Percentiles rank a stretch among this genome's conserved stretches.
Evolutionary conservation across 2,888 invertebrate species (phyloP).

Genomic region (Agonopterix subpropinquella): DNA sequence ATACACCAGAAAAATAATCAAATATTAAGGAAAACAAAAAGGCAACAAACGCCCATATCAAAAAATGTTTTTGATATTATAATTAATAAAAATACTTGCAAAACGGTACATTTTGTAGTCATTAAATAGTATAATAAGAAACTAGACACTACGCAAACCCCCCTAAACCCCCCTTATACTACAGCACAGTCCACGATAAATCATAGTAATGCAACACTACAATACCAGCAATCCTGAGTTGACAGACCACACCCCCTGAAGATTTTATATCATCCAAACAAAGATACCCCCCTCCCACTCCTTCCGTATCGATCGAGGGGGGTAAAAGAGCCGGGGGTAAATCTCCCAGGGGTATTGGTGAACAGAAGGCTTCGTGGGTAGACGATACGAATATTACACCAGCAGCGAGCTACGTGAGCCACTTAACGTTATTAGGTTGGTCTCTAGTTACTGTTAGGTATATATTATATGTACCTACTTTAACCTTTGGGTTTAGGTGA

Average conservation of each 20-base stretch:
- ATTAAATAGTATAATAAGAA: too few relatives aligned
- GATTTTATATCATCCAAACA: constrained; percentile 69
- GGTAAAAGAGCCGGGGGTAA: background rate
- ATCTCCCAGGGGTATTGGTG: constrained; percentile 17
- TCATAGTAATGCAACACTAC: constrained; percentile 36
- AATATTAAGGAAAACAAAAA: too few relatives aligned
- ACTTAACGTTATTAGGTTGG: constrained; percentile 15
- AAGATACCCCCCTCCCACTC: constrained; percentile 36
- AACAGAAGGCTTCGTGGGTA: constrained; percentile 34
- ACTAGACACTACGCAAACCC: too few relatives aligned
- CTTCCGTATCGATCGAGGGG: constrained; percentile 32
- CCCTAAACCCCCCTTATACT: background rate
- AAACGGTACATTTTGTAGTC: too few relatives aligned
- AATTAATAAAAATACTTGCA: too few relatives aligned
- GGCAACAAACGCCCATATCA: too few relatives aligned
- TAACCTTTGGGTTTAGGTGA: too few relatives aligned
- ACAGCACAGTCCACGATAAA: constrained; percentile 22
- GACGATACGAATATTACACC: constrained; percentile 32
- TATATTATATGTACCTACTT: too few relatives aligned
- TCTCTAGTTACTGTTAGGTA: too few relatives aligned
- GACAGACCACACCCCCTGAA: constrained; percentile 56
- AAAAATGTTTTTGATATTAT: too few relatives aligned
- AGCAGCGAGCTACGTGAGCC: constrained; percentile 26
- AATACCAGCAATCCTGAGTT: constrained; percentile 32
- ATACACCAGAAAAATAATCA: too few relatives aligned